These are phyloP conservation scores for Amphilophus citrinellus DNA, from an alignment of 2,113 vertebrate species.

Conservation along the genomic window DNA sequence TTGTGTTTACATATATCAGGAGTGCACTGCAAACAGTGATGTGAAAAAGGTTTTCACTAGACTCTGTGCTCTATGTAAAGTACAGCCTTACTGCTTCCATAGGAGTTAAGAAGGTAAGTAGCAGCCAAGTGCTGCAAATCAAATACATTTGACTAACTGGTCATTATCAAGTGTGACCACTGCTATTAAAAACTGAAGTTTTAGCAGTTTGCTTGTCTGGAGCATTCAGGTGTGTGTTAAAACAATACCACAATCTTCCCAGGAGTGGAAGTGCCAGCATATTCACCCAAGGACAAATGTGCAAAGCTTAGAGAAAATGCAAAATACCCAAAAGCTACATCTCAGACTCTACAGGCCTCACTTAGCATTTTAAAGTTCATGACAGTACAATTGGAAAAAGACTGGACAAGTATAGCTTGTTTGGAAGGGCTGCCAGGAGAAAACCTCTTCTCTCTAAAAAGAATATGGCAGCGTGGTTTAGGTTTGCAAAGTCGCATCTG, in stretches of 20 bases:
- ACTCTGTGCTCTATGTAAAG: neutral
- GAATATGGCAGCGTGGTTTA: neutral
- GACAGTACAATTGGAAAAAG: neutral
- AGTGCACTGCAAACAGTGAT: neutral
- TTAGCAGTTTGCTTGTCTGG: neutral
- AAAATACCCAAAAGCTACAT: neutral
- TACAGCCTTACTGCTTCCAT: neutral
- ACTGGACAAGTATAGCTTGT: neutral
- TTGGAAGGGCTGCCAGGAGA: neutral
- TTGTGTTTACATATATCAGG: neutral
- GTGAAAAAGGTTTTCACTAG: neutral
- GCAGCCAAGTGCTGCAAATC: neutral
- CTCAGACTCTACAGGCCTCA: neutral
- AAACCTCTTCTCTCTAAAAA: neutral
- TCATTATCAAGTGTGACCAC: neutral
- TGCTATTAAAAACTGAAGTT: neutral
- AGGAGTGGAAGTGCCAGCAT: neutral
- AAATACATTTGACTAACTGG: neutral
- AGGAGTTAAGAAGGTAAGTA: neutral
- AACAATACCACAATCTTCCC: neutral
- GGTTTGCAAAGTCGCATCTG: neutral
- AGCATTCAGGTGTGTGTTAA: neutral
- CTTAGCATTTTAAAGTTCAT: neutral
- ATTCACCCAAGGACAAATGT: rapidly evolving
- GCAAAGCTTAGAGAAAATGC: neutral